Base-by-base conservation (phyloP, 2,113 vertebrate species). In the Ursus arctos region DNA sequence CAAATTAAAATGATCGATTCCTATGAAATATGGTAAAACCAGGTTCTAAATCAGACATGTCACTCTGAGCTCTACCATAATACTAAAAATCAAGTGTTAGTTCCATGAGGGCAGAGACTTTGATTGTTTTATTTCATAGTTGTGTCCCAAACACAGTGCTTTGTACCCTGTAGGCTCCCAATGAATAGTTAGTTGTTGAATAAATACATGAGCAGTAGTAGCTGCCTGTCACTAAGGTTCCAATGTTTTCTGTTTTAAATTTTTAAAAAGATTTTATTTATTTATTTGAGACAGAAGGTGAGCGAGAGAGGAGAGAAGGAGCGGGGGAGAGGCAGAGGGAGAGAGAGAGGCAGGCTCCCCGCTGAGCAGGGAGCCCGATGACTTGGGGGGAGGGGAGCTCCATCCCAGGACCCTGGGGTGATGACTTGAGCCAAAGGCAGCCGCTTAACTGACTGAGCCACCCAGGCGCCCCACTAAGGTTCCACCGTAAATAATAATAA, bases 11-110 rank as follows among this genome's bases (percentile, higher is more conserved):
- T 80, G 53, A 61, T 91, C 55, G 65, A 33, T 43, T 91, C 95
- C 31, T 85, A 84, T 71, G 71, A 67, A 87, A 92, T 57, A 59
- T 69, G 43, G 31, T 36, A 93, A 96, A 94, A 82, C 47, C 19
- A 65, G 22, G 31, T 95, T 71, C 47, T 97, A 87, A 65, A 74
- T 77, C 59, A 97, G 49, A 95, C 6, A 22, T 74, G 22, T 9
- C 86, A 76, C 31, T n/a, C 43, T 89, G 83, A 81, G 21, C 43
- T 59, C 71, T 81, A 65, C 31, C 21, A 65, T 33, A 61, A 69
- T 43, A 79, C 18, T 88, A 96, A 90, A 98, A 88, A 57, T 93
- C 49, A 86, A 91, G 88, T 91, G 36, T 77, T 76, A 91, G 53
- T 51, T 47, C 19, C 18, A 51, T 4, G 7, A 77, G 19, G 40